Evolutionary conservation across 1,140 invertebrate species (phyloP).

Genomic region (Drosophila elegans): DNA sequence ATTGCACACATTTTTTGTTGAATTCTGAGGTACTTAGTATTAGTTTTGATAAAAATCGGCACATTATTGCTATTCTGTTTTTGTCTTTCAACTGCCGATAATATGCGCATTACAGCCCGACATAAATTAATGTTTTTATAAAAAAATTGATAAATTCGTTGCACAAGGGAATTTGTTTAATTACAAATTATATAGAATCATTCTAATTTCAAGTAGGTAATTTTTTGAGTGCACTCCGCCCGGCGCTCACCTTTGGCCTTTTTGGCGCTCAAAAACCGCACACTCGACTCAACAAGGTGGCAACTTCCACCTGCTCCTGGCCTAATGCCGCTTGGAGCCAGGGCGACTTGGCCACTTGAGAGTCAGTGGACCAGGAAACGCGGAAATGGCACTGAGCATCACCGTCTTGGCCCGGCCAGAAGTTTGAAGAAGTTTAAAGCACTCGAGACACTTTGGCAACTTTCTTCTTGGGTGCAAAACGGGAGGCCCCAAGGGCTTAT

Average conservation of each 20-base stretch:
- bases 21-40: too few species aligned
- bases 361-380: slow-evolving; percentile 71
- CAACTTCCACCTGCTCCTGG: slow-evolving; percentile 46
- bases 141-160: too few species aligned
- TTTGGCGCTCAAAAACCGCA: slow-evolving; percentile 61
- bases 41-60: too few species aligned
- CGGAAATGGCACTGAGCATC: slow-evolving; percentile 64
- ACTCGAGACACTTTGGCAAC: slow-evolving; percentile 80
- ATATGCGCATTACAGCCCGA: too few species aligned
- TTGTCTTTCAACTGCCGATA: too few species aligned
- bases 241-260: slow-evolving; percentile 39
- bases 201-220: background rate
- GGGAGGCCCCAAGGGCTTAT: slow-evolving; percentile 49
- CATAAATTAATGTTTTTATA: too few species aligned
- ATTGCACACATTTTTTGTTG: too few species aligned
- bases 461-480: slow-evolving; percentile 52
- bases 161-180: too few species aligned
- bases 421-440: slow-evolving; percentile 70
- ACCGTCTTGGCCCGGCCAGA: slow-evolving; percentile 47
- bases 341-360: slow-evolving; percentile 51
- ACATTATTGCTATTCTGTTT: too few species aligned
- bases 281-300: slow-evolving; percentile 76
- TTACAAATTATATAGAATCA: too few species aligned
- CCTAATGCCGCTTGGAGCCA: slow-evolving; percentile 23
- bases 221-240: slow-evolving; percentile 1